phyloP scores from a whole-genome alignment of 2,113 vertebrate genomes.

The Sminthopsis crassicaudata region DNA sequence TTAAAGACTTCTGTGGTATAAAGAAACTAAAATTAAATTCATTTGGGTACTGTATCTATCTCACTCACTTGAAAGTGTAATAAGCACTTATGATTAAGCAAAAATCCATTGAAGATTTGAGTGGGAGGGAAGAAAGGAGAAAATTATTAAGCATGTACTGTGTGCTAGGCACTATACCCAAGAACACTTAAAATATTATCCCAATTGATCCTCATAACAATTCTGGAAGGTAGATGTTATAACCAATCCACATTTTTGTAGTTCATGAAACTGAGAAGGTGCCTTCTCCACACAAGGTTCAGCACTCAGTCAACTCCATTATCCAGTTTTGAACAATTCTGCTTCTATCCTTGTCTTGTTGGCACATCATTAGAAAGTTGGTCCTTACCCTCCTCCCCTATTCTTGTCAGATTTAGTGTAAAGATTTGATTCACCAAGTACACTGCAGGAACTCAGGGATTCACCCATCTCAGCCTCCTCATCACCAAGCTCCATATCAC shows the following conservation, averaged over 20 bases:
- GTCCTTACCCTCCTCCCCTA: rapidly evolving
- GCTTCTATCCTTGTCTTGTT: not conserved
- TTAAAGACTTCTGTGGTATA: not conserved
- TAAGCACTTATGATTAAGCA: not conserved
- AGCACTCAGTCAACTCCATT: too few species aligned
- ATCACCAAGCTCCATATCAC: not conserved
- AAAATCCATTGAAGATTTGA: not conserved
- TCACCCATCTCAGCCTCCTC: not conserved
- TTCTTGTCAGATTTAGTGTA: not conserved
- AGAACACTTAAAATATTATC: not conserved
- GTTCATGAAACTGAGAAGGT: not conserved
- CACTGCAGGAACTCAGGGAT: not conserved
- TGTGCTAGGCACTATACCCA: not conserved
- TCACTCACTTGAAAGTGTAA: not conserved
- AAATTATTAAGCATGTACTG: not conserved
- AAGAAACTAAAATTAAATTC: not conserved
- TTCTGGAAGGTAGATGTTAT: not conserved
- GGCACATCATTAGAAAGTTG: not conserved
- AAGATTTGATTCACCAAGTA: not conserved
- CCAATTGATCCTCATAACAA: not conserved
- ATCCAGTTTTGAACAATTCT: not conserved
- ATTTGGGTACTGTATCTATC: not conserved
- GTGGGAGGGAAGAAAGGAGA: not conserved
- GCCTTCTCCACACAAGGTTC: not conserved
- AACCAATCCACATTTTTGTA: not conserved